Conservation (phyloP, 1,140 invertebrate species). For the Acromyrmex echinatior region DNA sequence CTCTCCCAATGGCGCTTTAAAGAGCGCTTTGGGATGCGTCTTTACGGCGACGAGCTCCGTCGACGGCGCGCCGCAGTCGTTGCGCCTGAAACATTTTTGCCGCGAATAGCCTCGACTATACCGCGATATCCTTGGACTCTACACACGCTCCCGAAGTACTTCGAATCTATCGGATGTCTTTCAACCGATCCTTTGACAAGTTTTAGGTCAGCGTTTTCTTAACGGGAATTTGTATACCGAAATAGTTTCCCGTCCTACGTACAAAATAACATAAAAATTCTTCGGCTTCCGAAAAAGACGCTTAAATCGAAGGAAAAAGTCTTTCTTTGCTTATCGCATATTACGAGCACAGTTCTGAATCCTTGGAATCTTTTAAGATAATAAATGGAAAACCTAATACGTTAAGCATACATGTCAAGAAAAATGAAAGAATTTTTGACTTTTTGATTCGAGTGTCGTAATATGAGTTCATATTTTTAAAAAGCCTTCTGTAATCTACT, state of each 20-base stretch:
- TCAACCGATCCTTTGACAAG: slow-evolving; percentile 42
- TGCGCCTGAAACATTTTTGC: slow-evolving; percentile 59
- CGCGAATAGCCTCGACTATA: slow-evolving; percentile 34
- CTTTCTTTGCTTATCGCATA: slow-evolving; percentile 1
- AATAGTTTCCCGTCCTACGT: slow-evolving; percentile 9
- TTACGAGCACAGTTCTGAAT: neutral
- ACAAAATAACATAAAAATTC: slow-evolving; percentile 14
- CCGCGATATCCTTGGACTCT: neutral
- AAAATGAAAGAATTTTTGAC: neutral
- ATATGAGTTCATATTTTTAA: neutral
- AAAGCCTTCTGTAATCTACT: neutral
- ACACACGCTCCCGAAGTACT: neutral
- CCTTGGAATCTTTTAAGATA: neutral
- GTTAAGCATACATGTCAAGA: neutral
- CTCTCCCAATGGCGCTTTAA: slow-evolving; percentile 60
- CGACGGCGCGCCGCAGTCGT: slow-evolving; percentile 18
- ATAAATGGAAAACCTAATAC: neutral
- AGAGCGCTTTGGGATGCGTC: slow-evolving; percentile 50
- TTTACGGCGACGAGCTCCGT: slow-evolving; percentile 46
- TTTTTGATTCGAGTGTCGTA: neutral
- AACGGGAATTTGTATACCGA: slow-evolving; percentile 39
- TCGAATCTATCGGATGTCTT: slow-evolving; percentile 49
- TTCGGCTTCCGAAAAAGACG: neutral
- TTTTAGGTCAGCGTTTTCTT: slow-evolving; percentile 49
- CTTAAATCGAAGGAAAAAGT: neutral